These are phyloP conservation scores for Drosophila birchii DNA, from an alignment of 2,888 invertebrate species.

Conservation along the genomic window DNA sequence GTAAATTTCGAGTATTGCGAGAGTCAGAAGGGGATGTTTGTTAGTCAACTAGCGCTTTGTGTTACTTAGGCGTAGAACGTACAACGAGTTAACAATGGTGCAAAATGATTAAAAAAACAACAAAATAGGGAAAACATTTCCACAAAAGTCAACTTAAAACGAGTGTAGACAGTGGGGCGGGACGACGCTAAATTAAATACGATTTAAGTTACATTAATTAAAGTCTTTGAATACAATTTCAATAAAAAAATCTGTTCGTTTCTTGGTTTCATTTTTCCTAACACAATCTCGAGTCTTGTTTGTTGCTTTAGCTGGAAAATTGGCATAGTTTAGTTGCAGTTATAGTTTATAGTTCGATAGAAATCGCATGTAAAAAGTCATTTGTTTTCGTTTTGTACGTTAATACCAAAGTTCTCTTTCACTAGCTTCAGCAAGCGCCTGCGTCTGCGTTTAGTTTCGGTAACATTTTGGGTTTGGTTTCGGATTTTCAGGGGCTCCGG, in stretches of 20 bases:
- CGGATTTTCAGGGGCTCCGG: slow-evolving; percentile 31
- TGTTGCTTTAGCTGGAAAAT: slow-evolving; percentile 67
- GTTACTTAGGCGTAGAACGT: slow-evolving; percentile 62
- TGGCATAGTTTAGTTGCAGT: slow-evolving; percentile 38
- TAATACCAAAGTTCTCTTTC: slow-evolving; percentile 58
- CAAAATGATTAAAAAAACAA: slow-evolving; percentile 30
- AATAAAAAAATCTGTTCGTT: slow-evolving; percentile 46
- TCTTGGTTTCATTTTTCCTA: slow-evolving; percentile 45
- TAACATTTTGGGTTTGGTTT: slow-evolving; percentile 23
- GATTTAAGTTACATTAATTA: slow-evolving; percentile 63
- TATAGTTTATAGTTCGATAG: slow-evolving; percentile 39
- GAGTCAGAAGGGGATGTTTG: slow-evolving; percentile 53
- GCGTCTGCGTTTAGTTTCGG: slow-evolving; percentile 35
- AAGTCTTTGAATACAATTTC: slow-evolving; percentile 71
- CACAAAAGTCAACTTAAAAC: slow-evolving; percentile 54
- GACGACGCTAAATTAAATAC: slow-evolving; percentile 54
- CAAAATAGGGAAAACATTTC: slow-evolving; percentile 13
- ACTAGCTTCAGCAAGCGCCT: slow-evolving; percentile 57
- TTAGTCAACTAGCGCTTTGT: slow-evolving; percentile 52
- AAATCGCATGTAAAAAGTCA: slow-evolving; percentile 64
- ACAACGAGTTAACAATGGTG: slow-evolving; percentile 77
- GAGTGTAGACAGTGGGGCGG: slow-evolving; percentile 49
- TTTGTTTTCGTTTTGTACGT: slow-evolving; percentile 66
- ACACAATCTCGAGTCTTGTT: slow-evolving; percentile 75
- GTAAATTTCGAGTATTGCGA: slow-evolving; percentile 64